Percentiles rank a stretch among this genome's conserved stretches.
phyloP scores from a whole-genome alignment of 2,888 invertebrate species.

The Bedellia somnulentella region DNA sequence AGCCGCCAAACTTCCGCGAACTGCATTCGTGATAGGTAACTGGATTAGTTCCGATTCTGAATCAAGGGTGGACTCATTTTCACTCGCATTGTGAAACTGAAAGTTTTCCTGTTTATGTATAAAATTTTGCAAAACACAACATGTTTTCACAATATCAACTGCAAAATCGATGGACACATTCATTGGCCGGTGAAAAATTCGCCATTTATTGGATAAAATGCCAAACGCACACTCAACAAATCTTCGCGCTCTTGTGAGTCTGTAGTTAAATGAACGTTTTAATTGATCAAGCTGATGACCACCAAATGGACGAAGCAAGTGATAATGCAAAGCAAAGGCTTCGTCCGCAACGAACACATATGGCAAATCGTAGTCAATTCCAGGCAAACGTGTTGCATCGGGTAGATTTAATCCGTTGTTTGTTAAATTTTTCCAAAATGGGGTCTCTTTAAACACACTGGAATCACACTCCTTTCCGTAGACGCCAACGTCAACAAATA shows the following conservation, averaged over 20 bases:
- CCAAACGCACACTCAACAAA: constrained; percentile 14
- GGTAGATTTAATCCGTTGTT: constrained; percentile 11
- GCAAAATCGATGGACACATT: constrained; percentile 7
- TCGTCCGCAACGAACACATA: constrained; percentile 11
- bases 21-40: too few relatives aligned
- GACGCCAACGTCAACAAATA: constrained; percentile 11
- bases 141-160: constrained; percentile 8
- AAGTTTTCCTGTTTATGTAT: constrained; percentile 4
- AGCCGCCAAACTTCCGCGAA: constrained; percentile 6
- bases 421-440: constrained; percentile 10
- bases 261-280: constrained; percentile 12
- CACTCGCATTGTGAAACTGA: constrained; percentile 7
- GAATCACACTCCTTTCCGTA: constrained; percentile 11
- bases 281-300: background rate
- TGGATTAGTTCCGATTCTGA: too few relatives aligned
- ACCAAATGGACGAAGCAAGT: constrained; percentile 10
- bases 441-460: constrained; percentile 11
- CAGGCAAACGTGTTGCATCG: constrained; percentile 8
- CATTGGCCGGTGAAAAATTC: constrained; percentile 7
- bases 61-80: constrained; percentile 7
- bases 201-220: constrained; percentile 8
- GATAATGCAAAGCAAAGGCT: constrained; percentile 11
- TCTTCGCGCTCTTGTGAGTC: constrained; percentile 10
- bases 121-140: constrained; percentile 10
- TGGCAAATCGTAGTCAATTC: constrained; percentile 8